Percentiles rank a stretch among this genome's conserved stretches.
These are phyloP conservation scores for Aphelocoma coerulescens DNA, from an alignment of 2,113 vertebrate species.

Conservation along the genomic window DNA sequence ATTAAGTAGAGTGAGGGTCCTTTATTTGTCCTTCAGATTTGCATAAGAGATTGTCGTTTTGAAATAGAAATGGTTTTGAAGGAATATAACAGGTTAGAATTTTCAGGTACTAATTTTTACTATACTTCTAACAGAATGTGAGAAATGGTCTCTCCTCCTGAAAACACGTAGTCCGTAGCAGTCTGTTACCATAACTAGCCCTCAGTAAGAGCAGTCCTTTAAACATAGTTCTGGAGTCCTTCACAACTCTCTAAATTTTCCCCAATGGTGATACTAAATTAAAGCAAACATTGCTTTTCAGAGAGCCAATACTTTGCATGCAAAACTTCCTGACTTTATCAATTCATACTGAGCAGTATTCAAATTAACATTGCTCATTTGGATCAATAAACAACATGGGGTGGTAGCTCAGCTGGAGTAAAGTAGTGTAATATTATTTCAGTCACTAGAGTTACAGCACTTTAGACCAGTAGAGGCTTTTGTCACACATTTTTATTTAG, in stretches of 20 bases:
- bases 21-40: background rate
- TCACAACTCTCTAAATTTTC: background rate
- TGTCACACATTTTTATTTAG: background rate
- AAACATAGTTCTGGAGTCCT: background rate
- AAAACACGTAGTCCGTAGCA: background rate
- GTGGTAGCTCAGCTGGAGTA: background rate
- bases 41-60: background rate
- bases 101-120: background rate
- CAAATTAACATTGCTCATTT: background rate
- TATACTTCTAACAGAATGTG: background rate
- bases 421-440: background rate
- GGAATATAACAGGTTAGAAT: background rate
- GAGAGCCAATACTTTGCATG: background rate
- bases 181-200: background rate
- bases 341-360: background rate
- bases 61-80: background rate
- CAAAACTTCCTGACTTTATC: conserved; percentile 1
- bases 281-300: background rate
- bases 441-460: background rate
- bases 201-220: background rate
- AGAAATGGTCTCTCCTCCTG: background rate
- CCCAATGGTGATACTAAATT: background rate
- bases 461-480: background rate
- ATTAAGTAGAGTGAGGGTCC: background rate
- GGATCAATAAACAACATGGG: background rate